A percentile compares a stretch with the other conserved stretches of the same genome.
phyloP scores from a whole-genome alignment of 2,797 vertebrate species.

The Carapus acus region DNA sequence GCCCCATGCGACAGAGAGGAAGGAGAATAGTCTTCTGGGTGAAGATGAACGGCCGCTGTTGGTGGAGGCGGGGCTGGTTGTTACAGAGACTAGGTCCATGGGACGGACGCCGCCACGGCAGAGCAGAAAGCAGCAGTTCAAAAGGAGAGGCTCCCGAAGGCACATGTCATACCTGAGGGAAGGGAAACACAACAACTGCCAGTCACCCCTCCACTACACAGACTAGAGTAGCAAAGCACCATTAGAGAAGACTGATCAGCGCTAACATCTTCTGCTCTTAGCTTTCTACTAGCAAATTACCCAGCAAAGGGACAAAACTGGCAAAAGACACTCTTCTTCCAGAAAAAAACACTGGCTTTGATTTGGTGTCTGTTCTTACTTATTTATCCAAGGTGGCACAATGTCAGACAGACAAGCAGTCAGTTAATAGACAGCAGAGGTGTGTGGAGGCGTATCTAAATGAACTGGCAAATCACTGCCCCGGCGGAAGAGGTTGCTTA shows the following conservation, averaged over 20 bases:
- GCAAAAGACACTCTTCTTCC: too few relatives aligned
- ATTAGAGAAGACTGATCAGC: too few relatives aligned
- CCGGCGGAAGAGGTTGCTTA: too few relatives aligned
- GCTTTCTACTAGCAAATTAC: too few relatives aligned
- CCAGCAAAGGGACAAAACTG: too few relatives aligned
- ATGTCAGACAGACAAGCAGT: neutral
- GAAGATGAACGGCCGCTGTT: slow-evolving; percentile 56
- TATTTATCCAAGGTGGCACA: too few relatives aligned
- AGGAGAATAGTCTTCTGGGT: slow-evolving; percentile 81
- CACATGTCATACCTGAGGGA: slow-evolving; percentile 82
- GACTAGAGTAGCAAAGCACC: slow-evolving; percentile 10
- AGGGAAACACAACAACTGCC: slow-evolving; percentile 10
- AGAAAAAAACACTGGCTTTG: too few relatives aligned
- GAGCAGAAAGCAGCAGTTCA: slow-evolving; percentile 87
- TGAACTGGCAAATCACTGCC: neutral
- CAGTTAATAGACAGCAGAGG: neutral
- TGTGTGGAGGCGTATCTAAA: slow-evolving; percentile 11
- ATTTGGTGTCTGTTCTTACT: too few relatives aligned
- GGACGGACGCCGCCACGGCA: slow-evolving; percentile 80
- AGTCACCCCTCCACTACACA: slow-evolving; percentile 5
- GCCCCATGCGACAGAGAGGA: slow-evolving; percentile 92
- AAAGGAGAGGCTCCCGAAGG: slow-evolving; percentile 83
- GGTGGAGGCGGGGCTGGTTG: slow-evolving; percentile 71
- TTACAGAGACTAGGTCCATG: slow-evolving; percentile 88
- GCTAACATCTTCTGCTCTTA: too few relatives aligned